phyloP scores from a whole-genome alignment of 2,797 vertebrate species.

The Danio tinwini region DNA sequence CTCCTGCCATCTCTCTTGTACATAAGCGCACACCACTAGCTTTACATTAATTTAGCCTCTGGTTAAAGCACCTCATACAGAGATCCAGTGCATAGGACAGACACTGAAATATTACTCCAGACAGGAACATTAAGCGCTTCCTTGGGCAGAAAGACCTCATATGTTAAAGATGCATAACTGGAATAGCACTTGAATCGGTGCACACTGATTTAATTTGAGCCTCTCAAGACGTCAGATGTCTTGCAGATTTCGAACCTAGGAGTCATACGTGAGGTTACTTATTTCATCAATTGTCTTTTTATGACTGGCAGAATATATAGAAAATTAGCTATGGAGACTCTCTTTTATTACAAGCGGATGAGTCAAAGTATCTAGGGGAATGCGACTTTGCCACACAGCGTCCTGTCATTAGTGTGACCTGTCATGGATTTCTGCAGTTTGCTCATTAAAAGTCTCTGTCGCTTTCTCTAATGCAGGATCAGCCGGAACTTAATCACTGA shows the following conservation, averaged over 20 bases:
- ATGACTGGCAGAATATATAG: constrained; percentile 2
- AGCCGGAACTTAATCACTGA: constrained; percentile 65
- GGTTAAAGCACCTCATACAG: constrained; percentile 34
- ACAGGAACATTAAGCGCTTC: constrained; percentile 28
- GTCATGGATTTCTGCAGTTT: constrained; percentile 61
- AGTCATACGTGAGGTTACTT: background rate
- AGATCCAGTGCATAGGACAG: constrained; percentile 8
- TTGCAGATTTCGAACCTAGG: background rate
- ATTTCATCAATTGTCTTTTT: constrained; percentile 27
- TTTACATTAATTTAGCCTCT: constrained; percentile 45
- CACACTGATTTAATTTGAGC: constrained; percentile 31
- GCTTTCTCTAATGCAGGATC: constrained; percentile 24
- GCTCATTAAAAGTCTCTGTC: constrained; percentile 66
- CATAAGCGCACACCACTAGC: background rate
- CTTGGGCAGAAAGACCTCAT: constrained; percentile 26
- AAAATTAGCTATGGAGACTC: background rate
- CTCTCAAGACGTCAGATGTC: constrained; percentile 16
- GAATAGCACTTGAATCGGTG: constrained; percentile 19
- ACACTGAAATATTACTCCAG: constrained; percentile 4
- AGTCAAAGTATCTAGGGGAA: constrained; percentile 40
- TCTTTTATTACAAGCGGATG: background rate
- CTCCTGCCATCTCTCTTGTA: background rate
- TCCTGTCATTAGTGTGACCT: constrained; percentile 52
- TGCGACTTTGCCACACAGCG: constrained; percentile 39
- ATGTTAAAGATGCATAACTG: constrained; percentile 36